phyloP scores from a whole-genome alignment of 2,888 invertebrate species.

The Chaitophorus viminalis region DNA sequence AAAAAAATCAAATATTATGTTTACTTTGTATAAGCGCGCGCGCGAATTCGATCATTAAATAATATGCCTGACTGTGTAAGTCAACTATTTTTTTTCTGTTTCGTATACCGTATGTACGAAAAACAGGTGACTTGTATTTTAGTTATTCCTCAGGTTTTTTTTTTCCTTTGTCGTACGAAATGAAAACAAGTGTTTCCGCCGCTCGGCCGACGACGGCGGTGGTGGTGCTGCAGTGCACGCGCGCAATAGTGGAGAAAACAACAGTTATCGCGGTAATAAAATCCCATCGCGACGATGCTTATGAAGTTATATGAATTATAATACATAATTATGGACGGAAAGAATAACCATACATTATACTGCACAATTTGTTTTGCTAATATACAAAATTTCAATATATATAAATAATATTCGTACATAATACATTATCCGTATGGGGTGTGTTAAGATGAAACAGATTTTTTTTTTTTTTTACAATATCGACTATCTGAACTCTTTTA shows the following conservation, averaged over 20 bases:
- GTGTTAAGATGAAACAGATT: background rate
- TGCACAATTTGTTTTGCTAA: slow-evolving; percentile 54
- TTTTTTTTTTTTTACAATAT: background rate
- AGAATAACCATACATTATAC: slow-evolving; percentile 11
- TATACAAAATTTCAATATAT: background rate
- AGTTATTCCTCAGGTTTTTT: background rate
- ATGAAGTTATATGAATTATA: no score
- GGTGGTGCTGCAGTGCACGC: no score
- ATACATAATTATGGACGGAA: slow-evolving; percentile 10
- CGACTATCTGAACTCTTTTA: background rate
- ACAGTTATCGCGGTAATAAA: slow-evolving; percentile 46
- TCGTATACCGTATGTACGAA: background rate
- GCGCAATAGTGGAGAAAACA: slow-evolving; percentile 5
- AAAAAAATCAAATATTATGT: background rate
- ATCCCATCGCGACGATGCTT: slow-evolving; percentile 32
- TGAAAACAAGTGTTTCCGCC: slow-evolving; percentile 47
- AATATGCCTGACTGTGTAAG: background rate
- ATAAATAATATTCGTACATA: background rate
- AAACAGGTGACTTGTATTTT: slow-evolving; percentile 38
- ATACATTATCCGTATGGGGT: background rate
- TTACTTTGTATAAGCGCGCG: background rate
- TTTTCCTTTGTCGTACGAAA: slow-evolving; percentile 1
- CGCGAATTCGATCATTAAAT: slow-evolving; percentile 2
- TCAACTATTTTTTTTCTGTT: slow-evolving; percentile 36
- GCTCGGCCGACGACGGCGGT: slow-evolving; percentile 1